phyloP scores from a whole-genome alignment of 2,888 invertebrate species.

The Drosophila gaucha region DNA sequence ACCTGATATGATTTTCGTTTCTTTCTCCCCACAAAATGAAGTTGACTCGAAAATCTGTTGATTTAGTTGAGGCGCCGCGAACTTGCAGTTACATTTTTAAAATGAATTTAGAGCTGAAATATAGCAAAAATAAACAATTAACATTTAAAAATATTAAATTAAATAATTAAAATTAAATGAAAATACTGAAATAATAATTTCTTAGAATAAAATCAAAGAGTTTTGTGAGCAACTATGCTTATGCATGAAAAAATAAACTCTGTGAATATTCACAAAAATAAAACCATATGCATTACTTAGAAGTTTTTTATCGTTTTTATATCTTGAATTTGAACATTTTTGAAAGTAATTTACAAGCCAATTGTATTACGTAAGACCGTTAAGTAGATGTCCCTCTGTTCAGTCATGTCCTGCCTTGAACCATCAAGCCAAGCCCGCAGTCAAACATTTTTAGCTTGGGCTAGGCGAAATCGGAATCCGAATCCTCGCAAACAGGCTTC shows the following conservation, averaged over 20 bases:
- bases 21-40: slow-evolving; percentile 2
- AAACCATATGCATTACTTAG: no score
- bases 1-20: slow-evolving; percentile 46
- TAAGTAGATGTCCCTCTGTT: slow-evolving; percentile 28
- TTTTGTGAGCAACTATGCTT: background rate
- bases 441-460: slow-evolving; percentile 46
- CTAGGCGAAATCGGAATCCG: slow-evolving; percentile 28
- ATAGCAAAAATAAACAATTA: background rate
- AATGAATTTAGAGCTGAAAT: slow-evolving; percentile 33
- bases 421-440: slow-evolving; percentile 53
- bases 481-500: slow-evolving; percentile 3
- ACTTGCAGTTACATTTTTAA: slow-evolving; percentile 52
- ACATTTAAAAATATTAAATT: no score
- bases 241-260: no score
- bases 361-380: no score
- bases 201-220: no score
- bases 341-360: no score
- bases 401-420: background rate
- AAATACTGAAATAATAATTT: no score
- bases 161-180: no score
- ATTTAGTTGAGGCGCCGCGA: slow-evolving; percentile 9
- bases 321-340: background rate
- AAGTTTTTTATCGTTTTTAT: background rate
- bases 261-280: background rate
- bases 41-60: slow-evolving; percentile 20